Evolutionary conservation across 2,888 invertebrate genomes (phyloP).

Genomic region (Alloplasta piceator): DNA sequence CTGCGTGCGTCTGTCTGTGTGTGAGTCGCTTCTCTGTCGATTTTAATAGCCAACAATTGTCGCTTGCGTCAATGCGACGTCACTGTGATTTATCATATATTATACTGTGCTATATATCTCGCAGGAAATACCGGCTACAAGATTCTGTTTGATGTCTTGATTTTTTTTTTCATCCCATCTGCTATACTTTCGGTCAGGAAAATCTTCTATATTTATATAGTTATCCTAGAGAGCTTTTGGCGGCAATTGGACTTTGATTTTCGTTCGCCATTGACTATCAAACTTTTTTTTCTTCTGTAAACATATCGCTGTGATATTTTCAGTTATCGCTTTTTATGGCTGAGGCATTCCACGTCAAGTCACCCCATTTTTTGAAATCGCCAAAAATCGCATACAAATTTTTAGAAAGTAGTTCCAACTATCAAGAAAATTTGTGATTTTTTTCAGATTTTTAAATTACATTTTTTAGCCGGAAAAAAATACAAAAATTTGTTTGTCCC

Average conservation of each 20-base stretch:
- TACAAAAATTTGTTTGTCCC: no score
- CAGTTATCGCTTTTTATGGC: no score
- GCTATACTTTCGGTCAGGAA: background rate
- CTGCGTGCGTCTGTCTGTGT: slow-evolving; percentile 21
- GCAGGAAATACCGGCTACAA: slow-evolving; percentile 17
- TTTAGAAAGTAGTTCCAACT: no score
- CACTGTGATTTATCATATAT: slow-evolving; percentile 60
- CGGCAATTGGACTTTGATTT: slow-evolving; percentile 11
- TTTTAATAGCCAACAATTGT: slow-evolving; percentile 78
- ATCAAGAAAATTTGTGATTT: no score
- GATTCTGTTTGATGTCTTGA: background rate
- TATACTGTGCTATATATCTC: background rate
- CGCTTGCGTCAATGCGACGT: slow-evolving; percentile 79
- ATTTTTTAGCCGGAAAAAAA: no score
- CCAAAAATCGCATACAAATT: no score
- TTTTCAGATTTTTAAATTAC: no score
- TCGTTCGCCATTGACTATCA: background rate
- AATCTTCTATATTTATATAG: slow-evolving; percentile 1
- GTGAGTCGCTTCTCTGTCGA: slow-evolving; percentile 46
- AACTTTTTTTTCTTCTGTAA: no score
- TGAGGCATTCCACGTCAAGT: no score
- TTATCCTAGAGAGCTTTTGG: slow-evolving; percentile 6
- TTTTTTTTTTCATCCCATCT: slow-evolving; percentile 9
- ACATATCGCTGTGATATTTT: no score
- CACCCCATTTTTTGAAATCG: no score